Evolutionary conservation across 2,113 vertebrate species (phyloP), one percentile per base, ranked within the genome.

Genomic region (Nerophis ophidion): DNA sequence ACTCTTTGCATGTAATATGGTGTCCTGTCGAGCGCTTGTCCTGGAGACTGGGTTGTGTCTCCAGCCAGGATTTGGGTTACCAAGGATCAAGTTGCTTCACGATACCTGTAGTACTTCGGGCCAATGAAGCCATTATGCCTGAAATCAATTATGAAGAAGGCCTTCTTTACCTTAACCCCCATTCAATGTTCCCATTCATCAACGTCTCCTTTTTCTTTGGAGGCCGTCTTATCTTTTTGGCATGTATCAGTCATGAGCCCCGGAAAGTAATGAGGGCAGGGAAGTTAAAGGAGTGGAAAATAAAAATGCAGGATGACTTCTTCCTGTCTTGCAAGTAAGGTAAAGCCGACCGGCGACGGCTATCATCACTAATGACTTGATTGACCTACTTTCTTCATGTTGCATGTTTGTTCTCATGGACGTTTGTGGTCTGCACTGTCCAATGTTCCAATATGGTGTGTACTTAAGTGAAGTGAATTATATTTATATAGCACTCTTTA

Each of bases 61-160:
- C 66, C 26, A 69, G 53, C 50, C 40, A 61, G 64, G 73, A 80
- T 84, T 86, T 81, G 79, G 81, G 81, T 80, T 82, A 76, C 77
- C 63, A 72, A 33, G 78, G 78, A 87, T 89, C 75, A 66, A 67
- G 77, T 89, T 87, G 68, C 66, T 71, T 51, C 50, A 55, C 66
- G 66, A 61, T 77, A 75, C 69, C 58, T 73, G 77, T 66, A 67
- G 61, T 72, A 79, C 74, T 76, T 86, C 62, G 47, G 81, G 73
- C 78, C 74, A 66, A 70, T 77, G 72, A 77, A 71, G 77, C 78
- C 79, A 74, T 87, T 83, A 83, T 81, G 64, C 74, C 55, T 68
- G 48, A 80, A 75, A 88, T 88, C 61, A 88, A 87, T 87, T 84
- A 88, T 88, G 76, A 63, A 89, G 65, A 52, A 80, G 63, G 47